phyloP scores from a whole-genome alignment of 2,888 invertebrate species.

The Azorinus chamasolen region DNA sequence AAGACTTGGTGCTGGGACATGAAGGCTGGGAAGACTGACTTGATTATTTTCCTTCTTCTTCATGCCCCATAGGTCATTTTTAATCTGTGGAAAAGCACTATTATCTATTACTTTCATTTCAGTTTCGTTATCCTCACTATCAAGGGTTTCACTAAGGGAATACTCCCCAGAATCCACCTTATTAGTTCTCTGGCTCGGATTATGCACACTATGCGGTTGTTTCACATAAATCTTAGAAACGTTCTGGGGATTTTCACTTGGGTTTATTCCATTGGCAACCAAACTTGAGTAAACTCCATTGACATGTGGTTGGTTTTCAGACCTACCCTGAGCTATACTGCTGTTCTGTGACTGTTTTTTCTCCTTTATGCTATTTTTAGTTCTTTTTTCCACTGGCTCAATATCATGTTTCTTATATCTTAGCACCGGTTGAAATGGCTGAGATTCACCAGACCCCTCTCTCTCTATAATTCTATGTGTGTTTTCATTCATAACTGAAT shows the following conservation, averaged over 20 bases:
- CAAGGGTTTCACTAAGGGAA: background rate
- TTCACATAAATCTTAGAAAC: conserved; percentile 24
- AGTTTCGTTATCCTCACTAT: background rate
- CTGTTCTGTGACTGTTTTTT: conserved; percentile 37
- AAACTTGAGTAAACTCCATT: background rate
- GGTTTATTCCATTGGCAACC: conserved; percentile 33
- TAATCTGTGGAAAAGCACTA: conserved; percentile 9
- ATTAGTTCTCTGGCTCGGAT: background rate
- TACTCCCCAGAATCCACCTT: no score
- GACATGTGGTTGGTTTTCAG: background rate
- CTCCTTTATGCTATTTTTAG: conserved; percentile 23
- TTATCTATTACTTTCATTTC: background rate
- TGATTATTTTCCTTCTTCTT: conserved; percentile 6
- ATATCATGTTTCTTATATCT: conserved; percentile 34
- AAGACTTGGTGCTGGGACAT: no score
- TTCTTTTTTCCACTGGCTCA: conserved; percentile 20
- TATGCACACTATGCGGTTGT: conserved; percentile 3
- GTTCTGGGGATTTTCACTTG: conserved; percentile 5
- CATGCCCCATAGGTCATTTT: conserved; percentile 43
- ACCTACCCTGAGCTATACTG: conserved; percentile 3
- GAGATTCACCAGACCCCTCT: no score
- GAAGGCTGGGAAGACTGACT: no score
- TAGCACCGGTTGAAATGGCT: conserved; percentile 3
- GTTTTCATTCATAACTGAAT: conserved; percentile 1
- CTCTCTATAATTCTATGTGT: no score